Percentiles rank a stretch among this genome's conserved stretches.
Conservation (phyloP, 2,797 vertebrate species). For the Acrossocheilus fasciatus region DNA sequence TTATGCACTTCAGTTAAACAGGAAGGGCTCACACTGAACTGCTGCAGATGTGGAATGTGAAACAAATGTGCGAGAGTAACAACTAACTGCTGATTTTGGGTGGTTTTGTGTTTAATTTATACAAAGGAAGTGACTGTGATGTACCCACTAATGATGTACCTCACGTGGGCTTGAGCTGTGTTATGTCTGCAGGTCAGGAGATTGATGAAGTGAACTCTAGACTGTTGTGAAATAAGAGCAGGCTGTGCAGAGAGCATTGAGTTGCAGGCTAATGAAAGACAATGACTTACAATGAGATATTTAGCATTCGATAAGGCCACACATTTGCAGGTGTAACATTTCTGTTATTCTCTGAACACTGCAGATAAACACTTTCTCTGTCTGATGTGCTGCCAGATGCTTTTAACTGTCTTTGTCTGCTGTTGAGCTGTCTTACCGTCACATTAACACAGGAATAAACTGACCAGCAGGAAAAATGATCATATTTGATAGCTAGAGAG, state of each 20-base stretch:
- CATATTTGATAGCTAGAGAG: background rate
- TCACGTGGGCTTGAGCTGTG: background rate
- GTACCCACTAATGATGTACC: background rate
- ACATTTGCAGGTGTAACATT: background rate
- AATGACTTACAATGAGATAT: constrained; percentile 29
- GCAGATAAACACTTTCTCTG: constrained; percentile 18
- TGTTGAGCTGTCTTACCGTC: background rate
- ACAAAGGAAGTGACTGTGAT: constrained; percentile 14
- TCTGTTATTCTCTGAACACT: constrained; percentile 14
- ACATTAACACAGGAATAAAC: background rate
- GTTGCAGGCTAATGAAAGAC: constrained; percentile 33
- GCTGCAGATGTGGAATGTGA: constrained; percentile 41
- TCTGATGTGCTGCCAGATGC: constrained; percentile 38
- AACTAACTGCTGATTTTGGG: constrained; percentile 26
- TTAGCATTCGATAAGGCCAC: constrained; percentile 20
- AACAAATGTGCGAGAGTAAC: constrained; percentile 35
- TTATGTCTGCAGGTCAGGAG: constrained; percentile 6
- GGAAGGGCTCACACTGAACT: constrained; percentile 48
- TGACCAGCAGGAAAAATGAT: constrained; percentile 3
- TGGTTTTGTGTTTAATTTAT: constrained; percentile 3
- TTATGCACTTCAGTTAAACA: constrained; percentile 50
- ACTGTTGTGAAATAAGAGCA: constrained; percentile 52
- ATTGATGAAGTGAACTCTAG: constrained; percentile 34
- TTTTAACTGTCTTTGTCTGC: constrained; percentile 47
- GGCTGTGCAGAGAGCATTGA: constrained; percentile 30